Percentiles rank a stretch among this genome's conserved stretches.
Evolutionary conservation across 1,140 invertebrate species (phyloP).

Genomic region (Drosophila setifemur): DNA sequence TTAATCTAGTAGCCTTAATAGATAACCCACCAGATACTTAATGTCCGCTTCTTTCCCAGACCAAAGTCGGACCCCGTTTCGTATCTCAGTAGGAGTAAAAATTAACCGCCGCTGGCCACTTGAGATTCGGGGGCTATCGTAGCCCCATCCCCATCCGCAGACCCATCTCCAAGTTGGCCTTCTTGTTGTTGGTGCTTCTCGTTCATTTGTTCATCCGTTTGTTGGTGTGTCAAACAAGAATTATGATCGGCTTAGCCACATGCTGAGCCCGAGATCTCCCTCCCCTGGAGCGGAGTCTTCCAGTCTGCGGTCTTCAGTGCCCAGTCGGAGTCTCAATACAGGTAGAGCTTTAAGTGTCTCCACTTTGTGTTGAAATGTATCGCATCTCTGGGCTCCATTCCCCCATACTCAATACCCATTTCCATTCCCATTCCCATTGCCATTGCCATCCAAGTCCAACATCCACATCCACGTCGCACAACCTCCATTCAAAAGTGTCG

Average conservation of each 20-base stretch:
- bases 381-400: slow-evolving; percentile 35
- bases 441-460: neutral
- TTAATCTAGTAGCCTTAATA: slow-evolving; percentile 80
- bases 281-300: slow-evolving; percentile 24
- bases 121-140: slow-evolving; percentile 38
- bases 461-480: no score
- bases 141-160: neutral
- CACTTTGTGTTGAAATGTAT: slow-evolving; percentile 81
- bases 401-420: no score
- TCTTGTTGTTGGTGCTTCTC: slow-evolving; percentile 63
- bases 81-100: slow-evolving; percentile 75
- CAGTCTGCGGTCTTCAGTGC: slow-evolving; percentile 18
- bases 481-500: slow-evolving; percentile 75
- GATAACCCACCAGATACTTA: slow-evolving; percentile 75
- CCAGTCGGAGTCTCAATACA: slow-evolving; percentile 52
- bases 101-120: slow-evolving; percentile 54
- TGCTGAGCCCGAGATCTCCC: slow-evolving; percentile 68
- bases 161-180: slow-evolving; percentile 13
- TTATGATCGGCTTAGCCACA: slow-evolving; percentile 83
- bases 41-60: slow-evolving; percentile 55
- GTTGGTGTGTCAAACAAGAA: slow-evolving; percentile 82
- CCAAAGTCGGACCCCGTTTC: slow-evolving; percentile 32
- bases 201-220: slow-evolving; percentile 81
- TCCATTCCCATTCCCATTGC: slow-evolving; percentile 27
- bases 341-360: slow-evolving; percentile 81